Evolutionary conservation across 2,113 vertebrate genomes (phyloP), one percentile per base, ranked within the genome.

Genomic region (Hirundichthys speculiger): DNA sequence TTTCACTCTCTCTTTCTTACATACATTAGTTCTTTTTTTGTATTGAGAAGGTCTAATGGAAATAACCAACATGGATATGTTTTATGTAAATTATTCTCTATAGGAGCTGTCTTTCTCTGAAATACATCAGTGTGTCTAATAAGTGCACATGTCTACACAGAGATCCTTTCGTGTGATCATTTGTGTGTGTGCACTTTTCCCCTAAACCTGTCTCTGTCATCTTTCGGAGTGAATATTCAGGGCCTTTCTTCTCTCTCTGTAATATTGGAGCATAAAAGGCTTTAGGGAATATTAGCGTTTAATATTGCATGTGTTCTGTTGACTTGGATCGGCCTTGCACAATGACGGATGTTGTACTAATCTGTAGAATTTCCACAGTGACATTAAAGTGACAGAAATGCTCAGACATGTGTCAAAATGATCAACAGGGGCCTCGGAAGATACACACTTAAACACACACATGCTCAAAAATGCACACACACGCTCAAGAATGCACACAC

Each of bases 291-390:
- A 87, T 88, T 86, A 83, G 84, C 75, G 69, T 89, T 92, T 83
- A 92, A 92, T 92, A 90, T 92, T 92, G 90, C 88, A 92, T 91
- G 86, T 55, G 55, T 86, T 88, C 90, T 92, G 89, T 90, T 90
- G 88, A 80, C 84, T 88, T 70, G 82, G 86, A 90, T 89, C 62
- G 87, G 74, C 82, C 68, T 56, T 57, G 84, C 79, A 75, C 84
- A 77, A 56, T 89, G 88, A 90, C 87, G 87, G 88, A 90, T 89
- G 86, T 86, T 79, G 69, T 84, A 81, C 88, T 88, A 89, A 90
- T 92, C 89, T 90, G 83, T 80, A 83, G 88, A 92, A 91, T 92
- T 92, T 91, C 84, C 81, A 80, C 75, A 79, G 86, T 92, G 89
- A 92, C 88, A 89, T 89, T 90, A 91, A 92, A 91, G 85, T 88